Evolutionary conservation across 2,797 vertebrate genomes (phyloP), one percentile per base, ranked within the genome.

Genomic region (Erithacus rubecula): DNA sequence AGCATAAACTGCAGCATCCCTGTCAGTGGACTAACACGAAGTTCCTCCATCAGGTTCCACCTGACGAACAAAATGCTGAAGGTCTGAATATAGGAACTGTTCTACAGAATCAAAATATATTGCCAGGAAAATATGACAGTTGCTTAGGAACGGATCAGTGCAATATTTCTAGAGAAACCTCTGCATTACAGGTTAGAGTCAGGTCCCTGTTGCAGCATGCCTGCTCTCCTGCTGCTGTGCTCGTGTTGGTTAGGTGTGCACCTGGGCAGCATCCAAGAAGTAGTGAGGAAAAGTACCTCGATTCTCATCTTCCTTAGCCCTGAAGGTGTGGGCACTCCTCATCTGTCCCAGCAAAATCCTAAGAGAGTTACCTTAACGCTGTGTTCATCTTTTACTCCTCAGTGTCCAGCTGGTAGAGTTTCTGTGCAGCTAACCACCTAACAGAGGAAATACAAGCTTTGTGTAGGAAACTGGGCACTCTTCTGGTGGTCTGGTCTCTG

Each of bases 321-420:
- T 52, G 60, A 77, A 47, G 14, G 5, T 21, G 12, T 51, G 7
- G 84, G 30, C 8, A 14, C 8, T 55, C 16, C 18, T 67, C 0
- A 0, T 64, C 37, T 63, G 18, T 20, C 15, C 4, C 34, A 30
- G 1, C 0, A 1, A 44, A 80, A 68, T 11, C 4, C 30, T 18
- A 53, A 51, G n/a, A 53, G 6, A 10, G 2, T 36, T 41, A 22
- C 4, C 16, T 36, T 49, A 65, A 18, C 10, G 4, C 18, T 3
- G 0, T 12, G 53, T 44, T 9, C 3, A 15, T 79, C 47, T 87
- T 62, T 19, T 24, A 59, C 5, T 12, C 11, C 32, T 65, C 47
- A 63, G 26, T 1, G 4, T 6, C 74, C 80, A 39, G 15, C 56
- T 87, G 52, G 4, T 3, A 2, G n/a, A 22, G 24, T 37, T 94